Conservation (phyloP, 2,113 vertebrate species). For the Marcusenius ussheri region DNA sequence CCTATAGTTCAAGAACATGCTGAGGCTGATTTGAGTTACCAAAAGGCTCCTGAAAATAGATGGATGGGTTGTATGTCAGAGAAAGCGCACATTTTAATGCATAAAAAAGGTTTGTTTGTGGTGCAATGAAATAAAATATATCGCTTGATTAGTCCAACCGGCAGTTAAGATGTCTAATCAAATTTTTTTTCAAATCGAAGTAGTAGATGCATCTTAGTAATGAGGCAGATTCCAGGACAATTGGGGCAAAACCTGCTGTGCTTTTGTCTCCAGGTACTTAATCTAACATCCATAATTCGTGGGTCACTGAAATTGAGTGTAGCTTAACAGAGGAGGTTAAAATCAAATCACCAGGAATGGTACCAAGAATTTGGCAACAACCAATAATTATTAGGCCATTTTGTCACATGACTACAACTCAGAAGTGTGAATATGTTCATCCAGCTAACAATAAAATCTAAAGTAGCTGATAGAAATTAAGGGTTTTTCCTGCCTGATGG, state of each 20-base stretch:
- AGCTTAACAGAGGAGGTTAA: neutral
- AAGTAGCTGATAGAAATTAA: neutral
- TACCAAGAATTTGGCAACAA: neutral
- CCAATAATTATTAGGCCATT: neutral
- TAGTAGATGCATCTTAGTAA: neutral
- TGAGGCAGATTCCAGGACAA: neutral
- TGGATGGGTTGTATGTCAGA: neutral
- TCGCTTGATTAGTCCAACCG: neutral
- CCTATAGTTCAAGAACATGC: too few species aligned
- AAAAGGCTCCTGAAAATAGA: too few species aligned
- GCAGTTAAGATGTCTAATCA: neutral
- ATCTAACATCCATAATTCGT: neutral
- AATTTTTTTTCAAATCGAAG: neutral
- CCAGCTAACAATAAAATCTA: neutral
- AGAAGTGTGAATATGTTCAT: neutral
- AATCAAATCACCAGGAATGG: neutral
- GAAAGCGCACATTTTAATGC: neutral
- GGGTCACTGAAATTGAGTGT: neutral
- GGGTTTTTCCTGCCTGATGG: neutral
- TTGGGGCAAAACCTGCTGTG: neutral
- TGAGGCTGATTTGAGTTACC: too few species aligned
- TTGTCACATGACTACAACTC: neutral
- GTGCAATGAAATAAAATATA: neutral
- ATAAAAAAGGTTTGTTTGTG: neutral
- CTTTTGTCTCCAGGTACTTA: neutral